Base-by-base conservation (phyloP, 2,888 invertebrate genomes). In the Rhodophaea formosa region DNA sequence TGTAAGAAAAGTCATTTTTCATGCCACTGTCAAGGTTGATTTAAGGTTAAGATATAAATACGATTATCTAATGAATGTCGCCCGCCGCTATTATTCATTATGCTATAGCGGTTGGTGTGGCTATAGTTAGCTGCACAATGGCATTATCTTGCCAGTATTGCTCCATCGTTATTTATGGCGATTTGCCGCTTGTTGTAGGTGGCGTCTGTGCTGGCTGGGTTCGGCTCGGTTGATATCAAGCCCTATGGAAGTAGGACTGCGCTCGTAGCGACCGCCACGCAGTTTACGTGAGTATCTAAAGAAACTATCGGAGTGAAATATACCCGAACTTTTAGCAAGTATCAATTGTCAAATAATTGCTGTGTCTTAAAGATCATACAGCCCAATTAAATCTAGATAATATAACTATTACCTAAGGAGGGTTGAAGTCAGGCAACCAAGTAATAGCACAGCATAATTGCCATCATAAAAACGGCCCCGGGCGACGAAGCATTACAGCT, bases 141-240 rank as follows among this genome's bases (percentile, higher is more conserved):
- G 68, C 64, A 64, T 63, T 67, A 65, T 68, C 66, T 64, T 65
- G 71, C 63, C 70, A 65, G 59, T 63, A 53, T 60, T 59, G 64
- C 62, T 60, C 62, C 62, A 63, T 59, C 62, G 32, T 15, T 51
- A 63, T 67, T 57, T 23, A 56, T 61, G 54, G 56, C 23, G 51
- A 51, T 59, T 57, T 55, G 30, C 53, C 23, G 55, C 44, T 60
- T 56, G 57, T 65, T 66, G 65, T 60, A 94, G 94, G 79, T 94
- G 63, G 86, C 91, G 45, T 81, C 91, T 39, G 77, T 91, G 59
- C 88, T 95, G 56, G 92, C 93, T 10, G 75, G 80, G 12, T 94
- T 88, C 77, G 95, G 95, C 0, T 88, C 91, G 43, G 89, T 95
- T 30, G 95, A 95, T 79, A 84, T 95, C 10, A 93, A 92, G 72